Percentiles rank a stretch among this genome's conserved stretches.
These are phyloP conservation scores for Mantis religiosa DNA, from an alignment of 2,888 invertebrate species.

Conservation along the genomic window DNA sequence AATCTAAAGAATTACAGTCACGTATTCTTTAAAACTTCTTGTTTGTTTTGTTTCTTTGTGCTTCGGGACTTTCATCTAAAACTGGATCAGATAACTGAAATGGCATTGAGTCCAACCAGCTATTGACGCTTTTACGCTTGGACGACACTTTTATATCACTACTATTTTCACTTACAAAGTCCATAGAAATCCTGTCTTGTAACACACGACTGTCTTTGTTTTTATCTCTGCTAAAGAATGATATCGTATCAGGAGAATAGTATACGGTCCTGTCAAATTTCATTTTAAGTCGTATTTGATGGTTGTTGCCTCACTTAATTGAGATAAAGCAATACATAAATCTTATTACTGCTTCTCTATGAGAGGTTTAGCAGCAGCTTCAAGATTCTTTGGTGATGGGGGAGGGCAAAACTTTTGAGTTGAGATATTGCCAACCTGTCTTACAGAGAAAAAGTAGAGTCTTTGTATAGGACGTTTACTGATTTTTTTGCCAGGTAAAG, in stretches of 20 bases:
- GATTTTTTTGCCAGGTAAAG: neutral
- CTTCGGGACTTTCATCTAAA: neutral
- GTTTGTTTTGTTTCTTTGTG: neutral
- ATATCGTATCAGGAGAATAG: neutral
- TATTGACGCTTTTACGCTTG: neutral
- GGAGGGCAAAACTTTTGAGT: neutral
- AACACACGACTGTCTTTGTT: neutral
- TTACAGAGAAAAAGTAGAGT: neutral
- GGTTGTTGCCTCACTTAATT: neutral
- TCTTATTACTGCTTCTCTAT: neutral
- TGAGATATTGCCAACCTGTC: neutral
- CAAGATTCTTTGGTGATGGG: neutral
- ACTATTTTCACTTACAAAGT: neutral
- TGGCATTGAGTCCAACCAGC: neutral
- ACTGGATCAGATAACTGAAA: too few relatives aligned
- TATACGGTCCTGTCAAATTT: neutral
- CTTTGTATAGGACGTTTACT: neutral
- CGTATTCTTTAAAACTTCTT: neutral
- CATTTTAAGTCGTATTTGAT: neutral
- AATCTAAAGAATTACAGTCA: neutral
- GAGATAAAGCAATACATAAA: neutral
- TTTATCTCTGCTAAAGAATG: neutral
- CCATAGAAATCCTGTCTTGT: neutral
- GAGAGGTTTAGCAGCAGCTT: neutral
- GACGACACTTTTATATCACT: neutral